A percentile compares a stretch with the other conserved stretches of the same genome.
Evolutionary conservation across 2,797 vertebrate species (phyloP).

Genomic region (Anomalospiza imberbis): DNA sequence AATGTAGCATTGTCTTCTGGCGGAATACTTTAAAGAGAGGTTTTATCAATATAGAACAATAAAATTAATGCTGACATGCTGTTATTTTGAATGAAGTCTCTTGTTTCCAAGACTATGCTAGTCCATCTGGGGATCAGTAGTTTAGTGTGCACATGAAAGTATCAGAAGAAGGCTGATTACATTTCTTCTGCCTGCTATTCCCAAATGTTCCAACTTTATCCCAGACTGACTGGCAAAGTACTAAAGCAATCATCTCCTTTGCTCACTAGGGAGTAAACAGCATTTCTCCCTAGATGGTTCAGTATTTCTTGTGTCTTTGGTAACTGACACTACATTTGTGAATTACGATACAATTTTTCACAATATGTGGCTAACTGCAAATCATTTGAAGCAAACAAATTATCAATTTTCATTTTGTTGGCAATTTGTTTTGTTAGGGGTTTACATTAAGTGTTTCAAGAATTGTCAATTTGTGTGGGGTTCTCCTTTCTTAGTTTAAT

Average conservation of each 20-base stretch:
- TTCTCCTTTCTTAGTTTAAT: conserved; percentile 11
- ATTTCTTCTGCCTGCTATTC: neutral
- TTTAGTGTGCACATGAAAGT: neutral
- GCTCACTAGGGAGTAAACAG: neutral
- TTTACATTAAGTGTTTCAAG: neutral
- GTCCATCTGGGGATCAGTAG: neutral
- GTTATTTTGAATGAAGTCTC: neutral
- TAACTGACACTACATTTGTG: neutral
- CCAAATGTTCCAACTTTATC: neutral
- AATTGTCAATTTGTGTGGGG: neutral
- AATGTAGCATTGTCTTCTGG: neutral
- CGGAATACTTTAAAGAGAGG: neutral
- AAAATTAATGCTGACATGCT: neutral
- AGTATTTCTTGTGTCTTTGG: neutral
- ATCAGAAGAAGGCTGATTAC: neutral
- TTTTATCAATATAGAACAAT: neutral
- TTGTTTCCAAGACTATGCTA: neutral
- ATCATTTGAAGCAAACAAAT: neutral
- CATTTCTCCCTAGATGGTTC: neutral
- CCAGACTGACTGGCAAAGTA: neutral
- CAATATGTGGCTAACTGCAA: neutral
- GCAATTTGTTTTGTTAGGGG: neutral
- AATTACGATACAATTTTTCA: neutral
- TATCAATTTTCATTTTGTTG: conserved; percentile 27
- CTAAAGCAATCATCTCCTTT: neutral